Conservation (phyloP, 2,113 vertebrate species). For the Ceyx cyanopectus region DNA sequence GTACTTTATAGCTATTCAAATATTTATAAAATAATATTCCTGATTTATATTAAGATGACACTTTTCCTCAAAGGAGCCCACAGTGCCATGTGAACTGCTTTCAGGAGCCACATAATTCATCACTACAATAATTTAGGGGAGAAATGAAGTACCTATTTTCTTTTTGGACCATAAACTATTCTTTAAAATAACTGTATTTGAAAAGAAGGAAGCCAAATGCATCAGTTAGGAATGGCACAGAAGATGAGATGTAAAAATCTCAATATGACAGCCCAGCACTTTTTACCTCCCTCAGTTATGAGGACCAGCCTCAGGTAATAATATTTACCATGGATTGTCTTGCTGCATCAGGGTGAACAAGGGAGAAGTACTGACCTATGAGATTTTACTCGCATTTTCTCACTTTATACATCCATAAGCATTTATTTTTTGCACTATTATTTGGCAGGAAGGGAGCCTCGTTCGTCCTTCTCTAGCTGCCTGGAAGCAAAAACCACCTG, state of each 20-base stretch:
- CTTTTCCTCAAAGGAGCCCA: background rate
- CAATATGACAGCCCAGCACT: background rate
- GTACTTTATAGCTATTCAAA: background rate
- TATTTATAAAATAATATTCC: slow-evolving; percentile 3
- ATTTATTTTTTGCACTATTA: background rate
- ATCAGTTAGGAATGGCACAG: background rate
- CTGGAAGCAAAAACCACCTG: background rate
- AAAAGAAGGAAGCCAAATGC: background rate
- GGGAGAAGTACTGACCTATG: background rate
- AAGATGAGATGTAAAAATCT: background rate
- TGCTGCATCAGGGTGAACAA: background rate
- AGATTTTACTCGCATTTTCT: background rate
- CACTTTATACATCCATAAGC: background rate
- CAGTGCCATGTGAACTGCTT: background rate
- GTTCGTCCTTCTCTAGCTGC: background rate
- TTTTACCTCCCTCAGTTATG: background rate
- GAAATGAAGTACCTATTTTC: background rate
- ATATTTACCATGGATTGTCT: background rate
- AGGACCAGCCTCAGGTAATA: background rate
- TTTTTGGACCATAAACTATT: background rate
- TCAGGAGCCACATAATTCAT: background rate
- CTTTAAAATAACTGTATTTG: background rate
- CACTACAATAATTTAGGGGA: background rate
- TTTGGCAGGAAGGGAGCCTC: background rate
- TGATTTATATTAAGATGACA: background rate